Evolutionary conservation across 2,113 vertebrate species (phyloP).

Genomic region (zebrafish (Danio rerio)): DNA sequence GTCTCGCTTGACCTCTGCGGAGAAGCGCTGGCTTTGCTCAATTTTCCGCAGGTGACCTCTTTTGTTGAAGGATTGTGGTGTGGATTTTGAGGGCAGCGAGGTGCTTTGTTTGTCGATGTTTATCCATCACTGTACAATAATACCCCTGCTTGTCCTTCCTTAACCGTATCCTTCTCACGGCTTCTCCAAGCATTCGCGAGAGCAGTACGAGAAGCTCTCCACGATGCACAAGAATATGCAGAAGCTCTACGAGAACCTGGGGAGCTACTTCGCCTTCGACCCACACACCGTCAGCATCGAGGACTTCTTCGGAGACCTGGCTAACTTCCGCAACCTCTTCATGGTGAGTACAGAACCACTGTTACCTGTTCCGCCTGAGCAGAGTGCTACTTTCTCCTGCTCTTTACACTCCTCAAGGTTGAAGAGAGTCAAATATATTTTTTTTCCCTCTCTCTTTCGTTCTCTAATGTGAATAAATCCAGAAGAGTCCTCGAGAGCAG

Average conservation of each 20-base stretch:
- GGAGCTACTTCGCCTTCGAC: constrained; percentile 92
- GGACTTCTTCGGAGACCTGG: constrained; percentile 94
- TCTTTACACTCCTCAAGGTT: constrained; percentile 9
- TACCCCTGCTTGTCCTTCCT: constrained; percentile 68
- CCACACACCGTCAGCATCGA: constrained; percentile 86
- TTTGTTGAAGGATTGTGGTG: constrained; percentile 3
- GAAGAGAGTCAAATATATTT: not conserved
- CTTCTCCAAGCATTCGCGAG: constrained; percentile 88
- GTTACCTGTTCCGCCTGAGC: not conserved
- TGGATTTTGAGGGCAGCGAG: not conserved
- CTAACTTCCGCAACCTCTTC: constrained; percentile 89
- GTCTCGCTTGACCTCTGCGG: constrained; percentile 63
- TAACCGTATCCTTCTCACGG: constrained; percentile 83
- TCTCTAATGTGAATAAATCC: not conserved
- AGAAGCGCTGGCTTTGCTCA: not conserved
- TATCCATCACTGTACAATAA: not conserved
- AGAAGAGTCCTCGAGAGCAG: not conserved
- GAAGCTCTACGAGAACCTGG: constrained; percentile 90
- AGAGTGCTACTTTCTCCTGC: not conserved
- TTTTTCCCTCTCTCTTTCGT: not conserved
- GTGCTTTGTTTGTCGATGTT: constrained; percentile 27
- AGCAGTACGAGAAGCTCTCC: constrained; percentile 93
- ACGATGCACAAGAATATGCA: constrained; percentile 97
- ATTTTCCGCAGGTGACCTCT: not conserved
- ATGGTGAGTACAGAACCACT: constrained; percentile 82